Evolutionary conservation across 2,113 vertebrate species (phyloP).

Genomic region (Varanus komodoensis): DNA sequence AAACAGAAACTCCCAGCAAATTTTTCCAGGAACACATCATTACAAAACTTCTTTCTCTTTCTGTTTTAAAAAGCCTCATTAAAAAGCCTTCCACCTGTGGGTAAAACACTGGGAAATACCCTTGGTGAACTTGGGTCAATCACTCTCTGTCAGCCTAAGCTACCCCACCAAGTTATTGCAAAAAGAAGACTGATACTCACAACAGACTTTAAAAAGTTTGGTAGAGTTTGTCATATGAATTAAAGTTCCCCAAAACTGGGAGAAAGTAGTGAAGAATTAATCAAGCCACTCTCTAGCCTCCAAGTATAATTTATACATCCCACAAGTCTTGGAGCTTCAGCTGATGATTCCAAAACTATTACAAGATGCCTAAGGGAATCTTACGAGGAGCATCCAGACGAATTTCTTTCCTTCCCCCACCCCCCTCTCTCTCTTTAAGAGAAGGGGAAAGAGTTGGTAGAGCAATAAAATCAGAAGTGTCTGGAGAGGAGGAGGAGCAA

Average conservation of each 20-base stretch:
- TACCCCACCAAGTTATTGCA: neutral
- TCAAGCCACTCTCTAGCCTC: neutral
- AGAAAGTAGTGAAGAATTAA: neutral
- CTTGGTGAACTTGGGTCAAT: neutral
- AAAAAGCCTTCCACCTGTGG: neutral
- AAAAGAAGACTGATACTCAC: neutral
- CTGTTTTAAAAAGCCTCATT: neutral
- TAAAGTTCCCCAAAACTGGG: no score
- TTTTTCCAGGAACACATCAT: conserved; percentile 28
- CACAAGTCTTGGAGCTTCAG: neutral
- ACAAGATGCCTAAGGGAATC: neutral
- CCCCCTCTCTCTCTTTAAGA: neutral
- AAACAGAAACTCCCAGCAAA: conserved; percentile 23
- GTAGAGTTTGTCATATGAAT: neutral
- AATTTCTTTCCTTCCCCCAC: neutral
- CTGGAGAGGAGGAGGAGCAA: neutral
- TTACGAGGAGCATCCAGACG: neutral
- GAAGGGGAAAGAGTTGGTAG: neutral
- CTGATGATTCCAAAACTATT: neutral
- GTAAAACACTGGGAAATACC: neutral
- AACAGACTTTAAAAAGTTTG: neutral
- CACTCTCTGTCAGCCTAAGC: neutral
- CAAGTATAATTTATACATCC: neutral
- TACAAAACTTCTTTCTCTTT: neutral
- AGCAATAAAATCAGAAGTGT: neutral